A percentile compares a stretch with the other conserved stretches of the same genome.
phyloP scores from a whole-genome alignment of 1,140 invertebrate species.

The Aplysia californica region DNA sequence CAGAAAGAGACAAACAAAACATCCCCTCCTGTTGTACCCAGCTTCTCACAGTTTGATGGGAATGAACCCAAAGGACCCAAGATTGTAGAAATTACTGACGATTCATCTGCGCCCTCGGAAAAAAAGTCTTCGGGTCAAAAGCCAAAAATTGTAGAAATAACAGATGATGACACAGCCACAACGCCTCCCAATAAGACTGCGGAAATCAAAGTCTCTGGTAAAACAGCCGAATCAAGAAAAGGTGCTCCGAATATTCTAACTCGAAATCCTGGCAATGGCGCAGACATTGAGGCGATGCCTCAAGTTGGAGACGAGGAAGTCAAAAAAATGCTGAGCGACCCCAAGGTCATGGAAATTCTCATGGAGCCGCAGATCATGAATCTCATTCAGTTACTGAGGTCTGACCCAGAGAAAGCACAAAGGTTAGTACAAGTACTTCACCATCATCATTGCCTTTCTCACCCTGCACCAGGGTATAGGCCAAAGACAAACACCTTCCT shows the following conservation, averaged over 20 bases:
- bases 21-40: no score
- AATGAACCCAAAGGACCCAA: not conserved
- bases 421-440: constrained; percentile 34
- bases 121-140: not conserved
- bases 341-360: constrained; percentile 45
- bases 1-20: not conserved
- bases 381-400: constrained; percentile 44
- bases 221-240: not conserved
- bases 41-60: not conserved
- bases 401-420: constrained; percentile 50
- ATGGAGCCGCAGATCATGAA: constrained; percentile 52
- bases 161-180: not conserved
- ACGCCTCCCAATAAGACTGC: no score
- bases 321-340: constrained; percentile 44
- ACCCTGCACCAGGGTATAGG: no score
- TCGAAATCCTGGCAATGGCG: not conserved
- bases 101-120: not conserved
- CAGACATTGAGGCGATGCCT: constrained; percentile 31
- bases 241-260: not conserved
- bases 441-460: no score
- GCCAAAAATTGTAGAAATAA: not conserved
- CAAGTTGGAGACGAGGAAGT: constrained; percentile 26
- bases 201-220: no score
- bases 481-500: no score
- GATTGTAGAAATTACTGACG: constrained; percentile 3